phyloP scores from a whole-genome alignment of 2,888 invertebrate genomes.

The Leptopilina syphax region DNA sequence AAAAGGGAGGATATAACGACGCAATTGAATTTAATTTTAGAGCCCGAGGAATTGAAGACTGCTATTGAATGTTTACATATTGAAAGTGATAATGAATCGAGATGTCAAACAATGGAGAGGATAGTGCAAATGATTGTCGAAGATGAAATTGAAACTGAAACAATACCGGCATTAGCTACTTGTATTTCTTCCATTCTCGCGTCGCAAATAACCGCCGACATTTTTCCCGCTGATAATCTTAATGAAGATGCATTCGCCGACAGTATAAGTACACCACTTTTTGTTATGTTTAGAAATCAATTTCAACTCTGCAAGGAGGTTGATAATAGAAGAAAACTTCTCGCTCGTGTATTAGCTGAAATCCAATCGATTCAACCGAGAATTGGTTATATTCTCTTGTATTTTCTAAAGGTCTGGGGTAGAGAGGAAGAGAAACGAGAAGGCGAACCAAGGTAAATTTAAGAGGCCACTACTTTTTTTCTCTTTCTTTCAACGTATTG shows the following conservation, averaged over 20 bases:
- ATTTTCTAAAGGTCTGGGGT: constrained; percentile 90
- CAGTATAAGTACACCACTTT: constrained; percentile 89
- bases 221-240: constrained; percentile 79
- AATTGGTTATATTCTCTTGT: constrained; percentile 91
- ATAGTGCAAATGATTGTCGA: constrained; percentile 81
- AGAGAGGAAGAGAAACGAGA: constrained; percentile 78
- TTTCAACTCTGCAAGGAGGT: constrained; percentile 84
- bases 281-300: constrained; percentile 91
- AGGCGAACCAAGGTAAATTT: constrained; percentile 72
- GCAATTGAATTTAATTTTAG: constrained; percentile 70
- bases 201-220: constrained; percentile 78
- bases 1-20: constrained; percentile 70
- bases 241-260: constrained; percentile 82
- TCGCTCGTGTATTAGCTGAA: constrained; percentile 88
- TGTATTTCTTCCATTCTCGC: constrained; percentile 80
- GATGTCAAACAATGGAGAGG: constrained; percentile 83
- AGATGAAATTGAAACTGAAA: constrained; percentile 81
- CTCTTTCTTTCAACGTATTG: too few species aligned
- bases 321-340: constrained; percentile 86
- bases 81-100: constrained; percentile 80
- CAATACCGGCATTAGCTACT: constrained; percentile 79
- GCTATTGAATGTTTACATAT: constrained; percentile 79
- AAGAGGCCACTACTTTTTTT: too few species aligned
- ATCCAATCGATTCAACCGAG: constrained; percentile 82
- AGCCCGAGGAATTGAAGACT: constrained; percentile 79